Conservation (phyloP, 2,113 vertebrate genomes). For the Etheostoma spectabile region DNA sequence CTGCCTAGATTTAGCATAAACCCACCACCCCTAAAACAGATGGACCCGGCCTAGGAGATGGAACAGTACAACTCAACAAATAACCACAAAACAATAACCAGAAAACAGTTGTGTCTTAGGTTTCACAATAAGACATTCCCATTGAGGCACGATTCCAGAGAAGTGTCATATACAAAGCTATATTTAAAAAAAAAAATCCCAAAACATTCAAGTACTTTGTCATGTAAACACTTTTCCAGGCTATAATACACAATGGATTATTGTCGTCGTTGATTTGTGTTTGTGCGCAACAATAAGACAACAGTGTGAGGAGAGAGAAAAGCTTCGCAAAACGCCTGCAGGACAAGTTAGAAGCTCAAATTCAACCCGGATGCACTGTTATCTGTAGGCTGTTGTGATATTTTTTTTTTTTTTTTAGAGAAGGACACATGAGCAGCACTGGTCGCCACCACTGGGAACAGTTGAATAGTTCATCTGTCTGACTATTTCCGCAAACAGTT, state of each 20-base stretch:
- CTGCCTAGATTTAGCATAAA: slow-evolving; percentile 23
- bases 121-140: slow-evolving; percentile 82
- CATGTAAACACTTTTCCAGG: slow-evolving; percentile 84
- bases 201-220: slow-evolving; percentile 85
- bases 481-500: slow-evolving; percentile 96
- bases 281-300: slow-evolving; percentile 82
- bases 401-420: slow-evolving; percentile 57
- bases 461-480: slow-evolving; percentile 97
- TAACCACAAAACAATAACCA: slow-evolving; percentile 5
- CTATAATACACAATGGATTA: slow-evolving; percentile 76
- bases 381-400: slow-evolving; percentile 6
- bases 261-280: slow-evolving; percentile 64
- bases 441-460: slow-evolving; percentile 90
- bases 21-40: slow-evolving; percentile 30
- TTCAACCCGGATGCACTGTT: slow-evolving; percentile 21
- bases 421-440: slow-evolving; percentile 87
- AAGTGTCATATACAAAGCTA: slow-evolving; percentile 81
- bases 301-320: slow-evolving; percentile 70
- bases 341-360: slow-evolving; percentile 26
- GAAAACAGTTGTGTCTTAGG: slow-evolving; percentile 78
- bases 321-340: slow-evolving; percentile 53
- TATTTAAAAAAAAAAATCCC: slow-evolving; percentile 44
- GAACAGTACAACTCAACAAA: slow-evolving; percentile 59
- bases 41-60: slow-evolving; percentile 55
- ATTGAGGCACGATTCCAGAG: slow-evolving; percentile 82